Conservation (phyloP, 2,888 invertebrate genomes). For the Parnassius apollo region DNA sequence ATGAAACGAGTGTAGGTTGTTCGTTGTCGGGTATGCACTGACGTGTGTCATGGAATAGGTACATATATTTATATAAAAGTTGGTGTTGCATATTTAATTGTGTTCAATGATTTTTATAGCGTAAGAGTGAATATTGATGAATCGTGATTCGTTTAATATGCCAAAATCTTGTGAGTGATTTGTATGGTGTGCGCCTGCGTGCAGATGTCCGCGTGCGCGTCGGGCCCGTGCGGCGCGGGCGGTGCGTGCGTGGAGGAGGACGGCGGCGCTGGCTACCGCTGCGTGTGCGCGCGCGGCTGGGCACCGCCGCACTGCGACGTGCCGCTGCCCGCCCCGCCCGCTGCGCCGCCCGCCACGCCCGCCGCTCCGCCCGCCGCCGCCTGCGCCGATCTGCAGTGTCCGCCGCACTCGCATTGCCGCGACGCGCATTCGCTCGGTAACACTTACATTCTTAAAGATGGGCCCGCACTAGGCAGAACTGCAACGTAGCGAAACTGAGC, state of each 20-base stretch:
- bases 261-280: slow-evolving; percentile 75
- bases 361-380: slow-evolving; percentile 34
- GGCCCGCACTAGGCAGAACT: too few relatives aligned
- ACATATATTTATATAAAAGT: too few relatives aligned
- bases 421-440: slow-evolving; percentile 56
- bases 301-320: slow-evolving; percentile 63
- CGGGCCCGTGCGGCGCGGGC: slow-evolving; percentile 87
- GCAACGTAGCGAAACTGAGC: too few relatives aligned
- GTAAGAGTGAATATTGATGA: too few relatives aligned
- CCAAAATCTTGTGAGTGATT: too few relatives aligned
- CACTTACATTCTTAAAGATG: too few relatives aligned
- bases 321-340: slow-evolving; percentile 69
- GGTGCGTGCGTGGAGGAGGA: slow-evolving; percentile 85
- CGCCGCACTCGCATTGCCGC: slow-evolving; percentile 84
- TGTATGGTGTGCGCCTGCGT: slow-evolving; percentile 30
- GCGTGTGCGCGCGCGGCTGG: slow-evolving; percentile 85
- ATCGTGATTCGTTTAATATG: too few relatives aligned
- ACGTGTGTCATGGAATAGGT: too few relatives aligned
- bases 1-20: too few relatives aligned
- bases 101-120: too few relatives aligned
- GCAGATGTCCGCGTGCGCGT: slow-evolving; percentile 83
- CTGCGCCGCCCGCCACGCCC: slow-evolving; percentile 62
- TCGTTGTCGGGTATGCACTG: too few relatives aligned
- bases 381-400: slow-evolving; percentile 59
- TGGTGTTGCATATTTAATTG: too few relatives aligned